Conservation (phyloP, 2,113 vertebrate genomes). For the cattle (Bos taurus) region DNA sequence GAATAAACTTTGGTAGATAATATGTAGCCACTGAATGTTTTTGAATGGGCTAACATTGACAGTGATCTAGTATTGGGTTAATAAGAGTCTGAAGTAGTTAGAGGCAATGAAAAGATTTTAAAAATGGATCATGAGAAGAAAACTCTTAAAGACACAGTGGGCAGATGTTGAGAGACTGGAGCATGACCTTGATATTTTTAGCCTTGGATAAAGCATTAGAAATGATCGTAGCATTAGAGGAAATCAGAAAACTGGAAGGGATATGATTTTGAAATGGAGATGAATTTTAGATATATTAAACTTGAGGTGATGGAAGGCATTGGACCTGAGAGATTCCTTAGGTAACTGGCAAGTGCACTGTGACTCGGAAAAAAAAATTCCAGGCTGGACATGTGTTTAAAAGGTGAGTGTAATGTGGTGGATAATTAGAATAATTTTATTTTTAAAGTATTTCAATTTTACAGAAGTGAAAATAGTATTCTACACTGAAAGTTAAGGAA, state of each 20-base stretch:
- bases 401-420: not conserved
- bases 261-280: not conserved
- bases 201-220: not conserved
- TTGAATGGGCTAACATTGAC: not conserved
- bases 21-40: not conserved
- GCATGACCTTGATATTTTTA: not conserved
- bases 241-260: not conserved
- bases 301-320: not conserved
- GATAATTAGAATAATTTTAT: not conserved
- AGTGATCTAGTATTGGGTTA: not conserved
- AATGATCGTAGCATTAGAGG: not conserved
- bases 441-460: not conserved
- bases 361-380: not conserved
- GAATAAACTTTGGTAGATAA: not conserved
- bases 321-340: not conserved
- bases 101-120: not conserved
- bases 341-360: not conserved
- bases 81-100: not conserved
- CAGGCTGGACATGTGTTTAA: not conserved
- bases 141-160: not conserved
- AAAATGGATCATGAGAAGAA: not conserved
- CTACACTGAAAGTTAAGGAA: not conserved
- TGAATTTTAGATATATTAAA: not conserved
- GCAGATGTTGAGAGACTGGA: not conserved
- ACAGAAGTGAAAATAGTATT: not conserved